Base-by-base conservation (phyloP, 2,888 invertebrate genomes). In the Caenorhabditis sp. region DNA sequence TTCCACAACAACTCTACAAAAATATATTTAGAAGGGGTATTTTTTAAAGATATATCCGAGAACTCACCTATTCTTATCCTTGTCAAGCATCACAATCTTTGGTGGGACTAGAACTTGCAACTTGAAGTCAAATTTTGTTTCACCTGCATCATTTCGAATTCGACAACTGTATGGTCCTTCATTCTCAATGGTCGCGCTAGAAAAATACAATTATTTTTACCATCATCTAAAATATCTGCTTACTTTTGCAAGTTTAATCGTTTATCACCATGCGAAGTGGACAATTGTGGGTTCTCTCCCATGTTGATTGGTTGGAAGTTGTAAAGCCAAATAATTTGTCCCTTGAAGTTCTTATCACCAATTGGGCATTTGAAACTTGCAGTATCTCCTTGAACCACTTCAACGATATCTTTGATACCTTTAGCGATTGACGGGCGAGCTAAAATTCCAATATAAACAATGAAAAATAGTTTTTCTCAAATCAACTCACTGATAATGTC, bases 351-450 rank as follows among this genome's bases (percentile, higher is more conserved):
- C 36, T 68, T 69, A 49, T 84, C 83, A 21, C 62, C 75, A 25
- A 84, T 76, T 0, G 87, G 87, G 83, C 91, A 91, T 14, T 88
- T 88, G 53, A 91, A 84, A n/a, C 87, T 83, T 1, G 89, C 84
- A 7, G 88, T 85, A 58, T 88, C 86, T 27, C 88, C 88, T 36
- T 87, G 86, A 36, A 86, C 85, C 4, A 89, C 88, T 63, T 88
- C 88, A 26, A 88, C 80, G 10, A 84, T 78, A 25, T 86, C 79
- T 26, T 83, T 82, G 56, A 83, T 73, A n/a, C 81, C 78, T 59
- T 81, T 83, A 36, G 86, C 83, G 26, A 88, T 83, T 17, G 89
- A 89, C 0, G 91, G 91, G 0, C 91, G 90, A 0, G 90, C 91
- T 91, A 83, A 50, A 88, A 85, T 67, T 56, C 21, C 7, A 58